These are phyloP conservation scores for Catharus fuscescens DNA, from an alignment of 2,113 vertebrate genomes.

Conservation along the genomic window DNA sequence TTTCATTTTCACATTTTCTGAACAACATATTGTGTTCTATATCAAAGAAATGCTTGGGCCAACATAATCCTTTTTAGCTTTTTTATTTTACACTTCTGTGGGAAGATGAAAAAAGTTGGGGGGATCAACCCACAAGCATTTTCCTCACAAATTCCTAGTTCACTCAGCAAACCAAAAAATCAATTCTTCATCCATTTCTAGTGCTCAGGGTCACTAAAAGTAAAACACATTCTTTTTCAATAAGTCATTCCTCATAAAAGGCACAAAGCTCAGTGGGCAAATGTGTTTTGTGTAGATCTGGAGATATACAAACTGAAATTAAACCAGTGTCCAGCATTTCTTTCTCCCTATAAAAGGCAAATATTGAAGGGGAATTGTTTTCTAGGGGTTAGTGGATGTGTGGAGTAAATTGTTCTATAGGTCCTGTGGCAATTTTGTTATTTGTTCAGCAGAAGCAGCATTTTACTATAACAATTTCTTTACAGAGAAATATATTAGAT, in stretches of 20 bases:
- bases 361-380: neutral
- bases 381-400: neutral
- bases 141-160: slow-evolving; percentile 3
- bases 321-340: neutral
- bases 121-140: neutral
- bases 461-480: neutral
- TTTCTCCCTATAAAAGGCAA: neutral
- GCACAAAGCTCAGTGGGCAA: neutral
- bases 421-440: neutral
- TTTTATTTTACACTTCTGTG: neutral
- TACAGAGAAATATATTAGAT: neutral
- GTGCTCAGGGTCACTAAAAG: neutral
- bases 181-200: neutral
- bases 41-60: neutral
- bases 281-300: neutral
- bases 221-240: slow-evolving; percentile 17
- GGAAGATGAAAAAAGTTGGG: neutral
- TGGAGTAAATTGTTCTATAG: neutral
- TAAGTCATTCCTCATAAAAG: slow-evolving; percentile 10
- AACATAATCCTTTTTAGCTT: neutral
- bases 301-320: neutral
- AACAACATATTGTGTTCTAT: neutral
- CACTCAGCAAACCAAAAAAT: slow-evolving; percentile 34
- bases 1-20: neutral
- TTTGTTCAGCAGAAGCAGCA: neutral